Conservation (phyloP, 2,888 invertebrate species). For the Ochropleura plecta region DNA sequence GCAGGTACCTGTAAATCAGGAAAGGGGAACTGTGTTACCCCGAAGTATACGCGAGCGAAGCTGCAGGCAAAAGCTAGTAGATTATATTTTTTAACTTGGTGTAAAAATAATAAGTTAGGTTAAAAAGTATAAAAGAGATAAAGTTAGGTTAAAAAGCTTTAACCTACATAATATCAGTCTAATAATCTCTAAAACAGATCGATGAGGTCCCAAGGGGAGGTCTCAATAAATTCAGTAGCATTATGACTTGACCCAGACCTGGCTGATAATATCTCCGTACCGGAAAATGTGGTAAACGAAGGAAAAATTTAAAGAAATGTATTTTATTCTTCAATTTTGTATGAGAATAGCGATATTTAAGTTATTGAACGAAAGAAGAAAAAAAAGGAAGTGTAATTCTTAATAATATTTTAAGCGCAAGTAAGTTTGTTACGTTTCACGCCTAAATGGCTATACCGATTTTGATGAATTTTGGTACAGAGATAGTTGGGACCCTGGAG, state of each 20-base stretch:
- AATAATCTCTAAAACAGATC: slow-evolving; percentile 39
- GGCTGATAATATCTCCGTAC: slow-evolving; percentile 21
- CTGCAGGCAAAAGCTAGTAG: background rate
- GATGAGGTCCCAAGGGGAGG: slow-evolving; percentile 15
- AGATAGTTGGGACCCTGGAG: no score
- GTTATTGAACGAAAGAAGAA: background rate
- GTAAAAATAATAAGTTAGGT: no score
- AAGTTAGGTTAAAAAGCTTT: background rate
- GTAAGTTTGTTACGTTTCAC: no score
- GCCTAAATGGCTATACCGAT: no score
- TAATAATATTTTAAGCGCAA: no score
- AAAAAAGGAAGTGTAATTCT: background rate
- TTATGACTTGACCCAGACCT: slow-evolving; percentile 27
- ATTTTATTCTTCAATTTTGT: background rate
- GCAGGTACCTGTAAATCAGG: no score
- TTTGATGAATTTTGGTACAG: no score
- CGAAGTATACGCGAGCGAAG: no score
- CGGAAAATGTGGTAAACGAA: slow-evolving; percentile 15
- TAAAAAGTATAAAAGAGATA: background rate
- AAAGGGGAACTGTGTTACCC: no score
- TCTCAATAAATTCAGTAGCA: slow-evolving; percentile 39
- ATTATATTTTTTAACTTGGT: background rate
- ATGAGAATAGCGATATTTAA: background rate
- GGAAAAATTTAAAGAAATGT: slow-evolving; percentile 1
- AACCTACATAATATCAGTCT: background rate